Conservation (phyloP, 2,888 invertebrate species). For the Mesochorus sp. region DNA sequence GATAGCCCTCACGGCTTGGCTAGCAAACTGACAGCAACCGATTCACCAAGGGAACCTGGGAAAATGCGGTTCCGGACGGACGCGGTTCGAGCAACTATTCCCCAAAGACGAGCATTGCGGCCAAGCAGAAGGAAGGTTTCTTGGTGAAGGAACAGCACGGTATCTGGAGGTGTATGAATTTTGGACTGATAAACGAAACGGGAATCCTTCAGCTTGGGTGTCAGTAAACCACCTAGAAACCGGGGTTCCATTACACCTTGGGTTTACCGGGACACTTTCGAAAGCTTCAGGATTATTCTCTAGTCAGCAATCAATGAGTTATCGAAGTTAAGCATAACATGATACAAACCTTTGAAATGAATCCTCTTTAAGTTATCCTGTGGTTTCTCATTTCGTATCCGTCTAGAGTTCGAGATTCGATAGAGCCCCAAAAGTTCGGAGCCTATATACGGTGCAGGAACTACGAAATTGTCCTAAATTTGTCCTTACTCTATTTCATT, state of each 20-base stretch:
- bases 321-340: slow-evolving; percentile 28
- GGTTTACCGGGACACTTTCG: slow-evolving; percentile 1
- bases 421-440: slow-evolving; percentile 2
- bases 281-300: slow-evolving; percentile 13
- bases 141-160: slow-evolving; percentile 14
- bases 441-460: not conserved
- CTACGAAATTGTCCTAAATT: not conserved
- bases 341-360: slow-evolving; percentile 6
- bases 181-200: not conserved
- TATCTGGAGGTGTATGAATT: not conserved
- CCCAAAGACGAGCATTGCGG: slow-evolving; percentile 4
- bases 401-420: not conserved
- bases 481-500: not conserved
- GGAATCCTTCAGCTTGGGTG: not conserved
- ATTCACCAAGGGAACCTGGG: slow-evolving; percentile 65
- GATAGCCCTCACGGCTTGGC: not conserved
- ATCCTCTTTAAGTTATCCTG: not conserved
- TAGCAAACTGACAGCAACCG: slow-evolving; percentile 64
- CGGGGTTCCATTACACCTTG: slow-evolving; percentile 4
- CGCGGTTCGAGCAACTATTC: slow-evolving; percentile 1
- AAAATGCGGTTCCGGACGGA: slow-evolving; percentile 63
- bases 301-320: slow-evolving; percentile 9
- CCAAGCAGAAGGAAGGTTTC: slow-evolving; percentile 10
- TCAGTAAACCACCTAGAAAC: slow-evolving; percentile 29
- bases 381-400: not conserved